Percentiles rank a stretch among this genome's conserved stretches.
Conservation (phyloP, 2,888 invertebrate genomes). For the Xylota sylvarum region DNA sequence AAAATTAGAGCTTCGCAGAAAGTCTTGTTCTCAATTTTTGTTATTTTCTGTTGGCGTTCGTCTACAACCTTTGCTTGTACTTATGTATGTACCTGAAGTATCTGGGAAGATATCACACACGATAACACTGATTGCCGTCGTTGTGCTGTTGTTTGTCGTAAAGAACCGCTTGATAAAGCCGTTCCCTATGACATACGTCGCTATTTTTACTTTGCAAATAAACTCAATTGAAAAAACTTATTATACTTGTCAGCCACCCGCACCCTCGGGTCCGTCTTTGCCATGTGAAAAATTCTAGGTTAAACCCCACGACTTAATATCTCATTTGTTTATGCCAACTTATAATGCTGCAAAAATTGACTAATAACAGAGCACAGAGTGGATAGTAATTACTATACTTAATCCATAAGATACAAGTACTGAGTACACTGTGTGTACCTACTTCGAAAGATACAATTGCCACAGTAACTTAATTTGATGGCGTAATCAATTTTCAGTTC, state of each 20-base stretch:
- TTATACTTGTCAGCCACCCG: neutral
- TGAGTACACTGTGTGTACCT: conserved; percentile 22
- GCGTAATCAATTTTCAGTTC: conserved; percentile 70
- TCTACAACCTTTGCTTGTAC: conserved; percentile 29
- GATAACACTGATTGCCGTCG: conserved; percentile 48
- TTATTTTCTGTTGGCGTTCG: neutral
- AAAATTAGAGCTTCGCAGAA: conserved; percentile 33
- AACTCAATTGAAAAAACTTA: conserved; percentile 43
- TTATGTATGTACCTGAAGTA: conserved; percentile 48
- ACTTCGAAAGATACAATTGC: conserved; percentile 36
- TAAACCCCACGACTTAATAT: conserved; percentile 32
- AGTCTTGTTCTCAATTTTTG: conserved; percentile 17
- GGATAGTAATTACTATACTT: conserved; percentile 42
- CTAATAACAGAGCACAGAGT: conserved; percentile 47
- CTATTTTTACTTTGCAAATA: conserved; percentile 57
- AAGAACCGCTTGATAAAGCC: conserved; percentile 40
- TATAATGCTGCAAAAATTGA: conserved; percentile 23
- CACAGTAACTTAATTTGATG: conserved; percentile 63
- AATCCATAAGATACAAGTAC: conserved; percentile 63
- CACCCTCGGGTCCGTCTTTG: neutral
- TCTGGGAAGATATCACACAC: conserved; percentile 44
- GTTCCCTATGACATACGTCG: conserved; percentile 62
- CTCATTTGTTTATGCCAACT: conserved; percentile 48
- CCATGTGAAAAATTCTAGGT: conserved; percentile 40
- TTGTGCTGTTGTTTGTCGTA: conserved; percentile 8